Evolutionary conservation across 2,888 invertebrate species (phyloP), one percentile per base, ranked within the genome.

Genomic region (Sminthurinus aureus): DNA sequence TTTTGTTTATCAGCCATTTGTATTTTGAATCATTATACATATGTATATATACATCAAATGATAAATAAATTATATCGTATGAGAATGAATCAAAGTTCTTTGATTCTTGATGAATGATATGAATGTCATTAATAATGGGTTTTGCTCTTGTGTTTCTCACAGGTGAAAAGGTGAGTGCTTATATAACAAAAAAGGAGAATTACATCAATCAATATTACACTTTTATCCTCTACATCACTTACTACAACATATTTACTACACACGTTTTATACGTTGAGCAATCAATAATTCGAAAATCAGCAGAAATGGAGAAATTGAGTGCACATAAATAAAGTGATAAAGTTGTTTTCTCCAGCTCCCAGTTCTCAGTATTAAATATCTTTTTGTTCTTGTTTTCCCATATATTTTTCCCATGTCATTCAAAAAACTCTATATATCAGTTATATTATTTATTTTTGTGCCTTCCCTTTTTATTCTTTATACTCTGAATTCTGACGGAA

Each of bases 311-410:
- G 38, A 38, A 38, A 38, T 38, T 38, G 64, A 26, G 78, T 78
- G 78, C 66, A 38, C 66, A 66, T 78, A 78, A 78, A 78, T 78
- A 38, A 38, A 38, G 38, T 78, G 78, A 78, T 66, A 22, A 26
- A n/a, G 24, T 64, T 77, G 50, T 77, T 22, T 77, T 50, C 51
- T 73, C 18, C 73, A 20, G 2, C 24, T 78, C 64, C 71, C 50
- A 26, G 20, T 71, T 66, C 67, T 71, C 69, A 51, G 38, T 38
- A 38, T 38, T 38, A 38, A 38, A 38, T 64, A 50, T 58, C 38
- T 71, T 58, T 24, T 51, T 79, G 69, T 81, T 76, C 69, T 73
- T 38, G 52, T 64, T 69, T 69, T 24, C 71, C 51, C 71, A 51
- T 50, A 24, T 50, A 12, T 66, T 6, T 71, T 69, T 67, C 52